Evolutionary conservation across 37 sponge, comb jelly and placozoan genomes (phyloP), one percentile per base, ranked within the genome.

Genomic region (Beroe forskalii): DNA sequence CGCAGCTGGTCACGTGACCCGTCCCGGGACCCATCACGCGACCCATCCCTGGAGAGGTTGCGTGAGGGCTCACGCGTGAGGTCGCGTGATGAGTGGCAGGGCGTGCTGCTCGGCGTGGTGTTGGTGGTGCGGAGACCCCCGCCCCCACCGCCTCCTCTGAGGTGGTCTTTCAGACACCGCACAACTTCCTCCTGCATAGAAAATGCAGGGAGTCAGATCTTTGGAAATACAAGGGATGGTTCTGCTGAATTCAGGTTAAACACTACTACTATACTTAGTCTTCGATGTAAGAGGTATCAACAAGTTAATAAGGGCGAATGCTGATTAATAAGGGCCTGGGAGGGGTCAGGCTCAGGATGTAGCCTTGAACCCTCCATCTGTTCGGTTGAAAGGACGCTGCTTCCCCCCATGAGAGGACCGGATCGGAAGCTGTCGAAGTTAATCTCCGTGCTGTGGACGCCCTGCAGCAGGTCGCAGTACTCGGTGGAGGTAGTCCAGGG

Each of bases 301-400:
- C n/a, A n/a, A n/a, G n/a, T n/a, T n/a, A n/a, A n/a, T n/a, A n/a
- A n/a, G n/a, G n/a, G n/a, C n/a, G n/a, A n/a, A n/a, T n/a, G n/a
- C n/a, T n/a, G n/a, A n/a, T n/a, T n/a, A n/a, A n/a, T n/a, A n/a
- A n/a, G n/a, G n/a, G n/a, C n/a, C n/a, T n/a, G n/a, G n/a, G n/a
- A n/a, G n/a, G n/a, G n/a, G n/a, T n/a, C n/a, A n/a, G n/a, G n/a
- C n/a, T n/a, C n/a, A n/a, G n/a, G n/a, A n/a, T n/a, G n/a, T n/a
- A n/a, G n/a, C n/a, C n/a, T n/a, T n/a, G n/a, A 55, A 66, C 67
- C 8, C 20, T n/a, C 67, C 28, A 66, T 66, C 67, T 66, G 67
- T n/a, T 66, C 67, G 6, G 8, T 14, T 27, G 67, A 27, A 66
- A 66, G 67, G 28, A 66, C 6, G 20, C 6, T 24, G 28, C 6